A percentile compares a stretch with the other conserved stretches of the same genome.
Evolutionary conservation across 2,113 vertebrate species (phyloP).

Genomic region (Clupea harengus): DNA sequence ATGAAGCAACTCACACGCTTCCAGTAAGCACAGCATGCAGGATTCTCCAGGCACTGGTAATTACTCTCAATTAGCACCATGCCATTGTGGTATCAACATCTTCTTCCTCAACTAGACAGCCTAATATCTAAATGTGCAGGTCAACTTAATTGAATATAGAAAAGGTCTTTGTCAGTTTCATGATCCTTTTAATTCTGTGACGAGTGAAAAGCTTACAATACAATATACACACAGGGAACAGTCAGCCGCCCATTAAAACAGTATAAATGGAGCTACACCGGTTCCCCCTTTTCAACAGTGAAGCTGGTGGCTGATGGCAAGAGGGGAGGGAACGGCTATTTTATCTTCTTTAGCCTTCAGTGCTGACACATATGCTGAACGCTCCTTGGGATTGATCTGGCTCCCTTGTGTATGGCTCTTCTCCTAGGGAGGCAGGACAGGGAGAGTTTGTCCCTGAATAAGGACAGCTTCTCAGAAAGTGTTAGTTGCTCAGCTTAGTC

Average conservation of each 20-base stretch:
- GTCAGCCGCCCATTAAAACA: constrained; percentile 19
- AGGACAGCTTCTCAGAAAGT: constrained; percentile 33
- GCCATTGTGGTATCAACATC: too few relatives aligned
- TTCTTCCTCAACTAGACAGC: background rate
- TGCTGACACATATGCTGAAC: constrained; percentile 1
- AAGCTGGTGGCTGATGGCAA: background rate
- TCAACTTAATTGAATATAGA: constrained; percentile 4
- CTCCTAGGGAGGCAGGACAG: background rate
- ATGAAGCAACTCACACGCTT: background rate
- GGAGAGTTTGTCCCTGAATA: constrained; percentile 21
- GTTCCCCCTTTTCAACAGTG: constrained; percentile 26
- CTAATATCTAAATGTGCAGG: background rate
- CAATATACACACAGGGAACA: background rate
- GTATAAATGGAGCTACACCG: constrained; percentile 38
- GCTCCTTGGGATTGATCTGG: constrained; percentile 35
- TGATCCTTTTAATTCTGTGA: background rate
- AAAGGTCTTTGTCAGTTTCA: background rate
- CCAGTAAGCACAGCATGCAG: background rate
- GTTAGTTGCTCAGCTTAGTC: constrained; percentile 45
- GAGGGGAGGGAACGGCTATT: constrained; percentile 2
- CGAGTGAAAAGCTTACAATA: background rate
- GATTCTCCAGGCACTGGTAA: background rate
- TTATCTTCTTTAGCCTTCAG: constrained; percentile 26
- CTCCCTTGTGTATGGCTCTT: background rate
- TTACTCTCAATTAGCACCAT: background rate